These are phyloP conservation scores for Monopis laevigella DNA, from an alignment of 2,888 invertebrate genomes.

Conservation along the genomic window DNA sequence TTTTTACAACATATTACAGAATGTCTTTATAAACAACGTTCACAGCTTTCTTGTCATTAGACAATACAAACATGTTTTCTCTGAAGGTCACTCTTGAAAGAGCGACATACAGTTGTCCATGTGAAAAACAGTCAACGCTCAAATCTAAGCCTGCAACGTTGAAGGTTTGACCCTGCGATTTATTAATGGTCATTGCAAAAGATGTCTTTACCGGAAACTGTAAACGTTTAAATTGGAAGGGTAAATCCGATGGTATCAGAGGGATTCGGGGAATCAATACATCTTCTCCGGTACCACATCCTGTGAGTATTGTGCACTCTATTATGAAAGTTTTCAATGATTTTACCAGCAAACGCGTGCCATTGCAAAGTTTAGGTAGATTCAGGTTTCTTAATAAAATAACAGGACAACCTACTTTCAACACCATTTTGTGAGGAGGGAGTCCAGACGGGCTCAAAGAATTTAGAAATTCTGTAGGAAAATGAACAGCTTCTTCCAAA, in stretches of 20 bases:
- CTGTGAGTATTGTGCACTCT: slow-evolving; percentile 19
- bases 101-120: slow-evolving; percentile 5
- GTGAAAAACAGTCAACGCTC: slow-evolving; percentile 5
- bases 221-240: slow-evolving; percentile 5
- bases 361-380: slow-evolving; percentile 18
- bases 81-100: slow-evolving; percentile 9
- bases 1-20: too few relatives aligned
- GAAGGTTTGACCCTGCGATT: slow-evolving; percentile 3
- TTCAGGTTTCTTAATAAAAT: slow-evolving; percentile 27
- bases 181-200: slow-evolving; percentile 6
- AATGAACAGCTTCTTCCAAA: slow-evolving; percentile 12
- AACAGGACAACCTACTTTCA: slow-evolving; percentile 25
- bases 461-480: slow-evolving; percentile 26
- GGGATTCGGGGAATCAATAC: slow-evolving; percentile 3
- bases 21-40: too few relatives aligned
- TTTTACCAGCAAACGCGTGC: slow-evolving; percentile 21
- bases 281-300: slow-evolving; percentile 8
- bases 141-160: slow-evolving; percentile 2
- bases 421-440: slow-evolving; percentile 24
- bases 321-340: slow-evolving; percentile 20
- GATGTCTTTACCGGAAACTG: slow-evolving; percentile 5
- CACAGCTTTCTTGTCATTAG: slow-evolving; percentile 12
- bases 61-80: slow-evolving; percentile 13
- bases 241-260: slow-evolving; percentile 6
- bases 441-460: slow-evolving; percentile 22